These are phyloP conservation scores for Aphis gossypii DNA, from an alignment of 1,140 invertebrate genomes.

Conservation along the genomic window DNA sequence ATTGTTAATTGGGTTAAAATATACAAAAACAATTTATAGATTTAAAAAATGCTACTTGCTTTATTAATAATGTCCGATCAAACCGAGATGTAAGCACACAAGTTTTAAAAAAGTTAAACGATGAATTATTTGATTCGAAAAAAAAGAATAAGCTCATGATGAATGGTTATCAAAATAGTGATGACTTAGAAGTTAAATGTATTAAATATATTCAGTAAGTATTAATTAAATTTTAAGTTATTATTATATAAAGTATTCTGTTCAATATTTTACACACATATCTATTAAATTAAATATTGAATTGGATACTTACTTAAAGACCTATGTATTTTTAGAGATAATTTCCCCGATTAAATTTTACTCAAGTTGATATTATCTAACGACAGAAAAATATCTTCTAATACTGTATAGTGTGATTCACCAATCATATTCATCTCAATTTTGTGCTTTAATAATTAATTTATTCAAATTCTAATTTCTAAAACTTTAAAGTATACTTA, in stretches of 20 bases:
- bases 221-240: not conserved
- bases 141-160: not conserved
- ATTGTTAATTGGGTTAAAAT: not conserved
- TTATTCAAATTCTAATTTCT: no score
- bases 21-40: conserved; percentile 13
- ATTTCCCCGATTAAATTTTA: no score
- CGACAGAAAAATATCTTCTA: not conserved
- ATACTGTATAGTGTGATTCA: no score
- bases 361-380: not conserved
- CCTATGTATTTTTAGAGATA: not conserved
- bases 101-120: not conserved
- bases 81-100: not conserved
- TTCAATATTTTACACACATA: not conserved
- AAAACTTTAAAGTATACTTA: no score
- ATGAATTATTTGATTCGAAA: not conserved
- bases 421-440: no score
- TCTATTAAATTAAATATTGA: not conserved
- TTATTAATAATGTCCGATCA: not conserved
- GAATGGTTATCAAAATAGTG: not conserved
- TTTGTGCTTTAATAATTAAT: no score
- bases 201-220: not conserved
- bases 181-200: not conserved
- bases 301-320: not conserved
- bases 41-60: not conserved
- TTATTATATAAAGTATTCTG: not conserved